Conservation (phyloP, 2,888 invertebrate genomes). For the Bellardia pandia region DNA sequence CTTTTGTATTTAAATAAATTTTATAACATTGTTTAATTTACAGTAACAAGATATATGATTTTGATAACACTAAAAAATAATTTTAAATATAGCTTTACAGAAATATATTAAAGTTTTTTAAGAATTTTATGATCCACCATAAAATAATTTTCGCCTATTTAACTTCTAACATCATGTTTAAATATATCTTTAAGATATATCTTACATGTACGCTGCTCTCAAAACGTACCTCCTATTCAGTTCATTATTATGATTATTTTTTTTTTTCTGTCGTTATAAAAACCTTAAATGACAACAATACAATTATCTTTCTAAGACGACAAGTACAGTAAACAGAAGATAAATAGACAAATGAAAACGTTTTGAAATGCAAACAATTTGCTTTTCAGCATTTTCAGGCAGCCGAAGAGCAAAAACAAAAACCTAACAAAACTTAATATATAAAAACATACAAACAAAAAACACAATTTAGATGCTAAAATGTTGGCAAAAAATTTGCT, state of each 20-base stretch:
- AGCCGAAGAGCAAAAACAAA: slow-evolving; percentile 11
- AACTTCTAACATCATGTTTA: background rate
- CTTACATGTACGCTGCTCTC: background rate
- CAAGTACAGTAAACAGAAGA: slow-evolving; percentile 58
- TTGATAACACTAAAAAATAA: background rate
- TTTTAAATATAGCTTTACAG: background rate
- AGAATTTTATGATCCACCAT: background rate
- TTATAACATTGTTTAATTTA: background rate
- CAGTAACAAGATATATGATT: background rate
- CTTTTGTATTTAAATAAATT: background rate
- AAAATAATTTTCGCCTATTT: slow-evolving; percentile 22
- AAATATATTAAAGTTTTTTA: background rate
- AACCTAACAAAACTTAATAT: background rate
- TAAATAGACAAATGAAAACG: slow-evolving; percentile 54
- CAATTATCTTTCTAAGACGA: slow-evolving; percentile 60
- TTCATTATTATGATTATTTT: slow-evolving; percentile 3
- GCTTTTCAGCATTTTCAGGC: slow-evolving; percentile 48
- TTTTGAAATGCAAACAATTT: slow-evolving; percentile 69
- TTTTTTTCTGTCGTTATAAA: background rate
- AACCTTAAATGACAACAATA: slow-evolving; percentile 32
- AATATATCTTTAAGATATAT: slow-evolving; percentile 1
- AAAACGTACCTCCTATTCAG: slow-evolving; percentile 7
- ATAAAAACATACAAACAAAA: slow-evolving; percentile 48
- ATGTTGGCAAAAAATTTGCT: slow-evolving; percentile 56
- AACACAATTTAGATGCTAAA: slow-evolving; percentile 59